A percentile compares a stretch with the other conserved stretches of the same genome.
phyloP scores from a whole-genome alignment of 2,888 invertebrate genomes.

The Cryptosula pallasiana region DNA sequence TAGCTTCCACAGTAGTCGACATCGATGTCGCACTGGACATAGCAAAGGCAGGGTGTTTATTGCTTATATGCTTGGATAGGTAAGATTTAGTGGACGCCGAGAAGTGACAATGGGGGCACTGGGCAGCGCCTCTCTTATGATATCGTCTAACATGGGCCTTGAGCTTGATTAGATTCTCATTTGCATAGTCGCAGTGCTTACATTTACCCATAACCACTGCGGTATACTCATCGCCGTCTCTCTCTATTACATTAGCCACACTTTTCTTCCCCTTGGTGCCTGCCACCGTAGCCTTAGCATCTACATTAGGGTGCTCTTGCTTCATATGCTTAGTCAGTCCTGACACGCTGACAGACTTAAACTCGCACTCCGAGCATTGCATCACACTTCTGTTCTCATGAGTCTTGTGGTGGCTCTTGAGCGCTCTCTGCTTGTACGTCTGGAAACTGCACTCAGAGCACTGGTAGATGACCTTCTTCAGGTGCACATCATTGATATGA shows the following conservation, averaged over 20 bases:
- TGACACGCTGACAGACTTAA: constrained; percentile 15
- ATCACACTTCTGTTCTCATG: constrained; percentile 17
- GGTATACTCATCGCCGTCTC: constrained; percentile 14
- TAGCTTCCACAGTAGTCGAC: not conserved
- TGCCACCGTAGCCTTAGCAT: constrained; percentile 19
- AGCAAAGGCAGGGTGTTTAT: not conserved
- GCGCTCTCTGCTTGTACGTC: constrained; percentile 20
- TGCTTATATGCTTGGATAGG: constrained; percentile 2
- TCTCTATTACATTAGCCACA: not conserved
- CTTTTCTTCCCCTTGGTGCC: constrained; percentile 22
- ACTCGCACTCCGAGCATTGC: constrained; percentile 22
- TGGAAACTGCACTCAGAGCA: constrained; percentile 23
- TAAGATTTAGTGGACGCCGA: not conserved
- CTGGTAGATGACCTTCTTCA: constrained; percentile 21
- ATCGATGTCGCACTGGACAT: not conserved
- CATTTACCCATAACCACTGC: constrained; percentile 21
- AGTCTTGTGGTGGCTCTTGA: constrained; percentile 21
- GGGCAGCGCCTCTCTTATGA: not conserved
- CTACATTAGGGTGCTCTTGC: constrained; percentile 19
- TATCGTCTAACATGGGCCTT: constrained; percentile 9
- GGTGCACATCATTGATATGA: constrained; percentile 6
- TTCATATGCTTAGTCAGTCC: constrained; percentile 21
- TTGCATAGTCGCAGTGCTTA: constrained; percentile 21
- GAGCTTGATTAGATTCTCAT: constrained; percentile 20
- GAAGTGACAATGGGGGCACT: constrained; percentile 11